Base-by-base conservation (phyloP, 2,113 vertebrate species). In the Sigmodon hispidus region DNA sequence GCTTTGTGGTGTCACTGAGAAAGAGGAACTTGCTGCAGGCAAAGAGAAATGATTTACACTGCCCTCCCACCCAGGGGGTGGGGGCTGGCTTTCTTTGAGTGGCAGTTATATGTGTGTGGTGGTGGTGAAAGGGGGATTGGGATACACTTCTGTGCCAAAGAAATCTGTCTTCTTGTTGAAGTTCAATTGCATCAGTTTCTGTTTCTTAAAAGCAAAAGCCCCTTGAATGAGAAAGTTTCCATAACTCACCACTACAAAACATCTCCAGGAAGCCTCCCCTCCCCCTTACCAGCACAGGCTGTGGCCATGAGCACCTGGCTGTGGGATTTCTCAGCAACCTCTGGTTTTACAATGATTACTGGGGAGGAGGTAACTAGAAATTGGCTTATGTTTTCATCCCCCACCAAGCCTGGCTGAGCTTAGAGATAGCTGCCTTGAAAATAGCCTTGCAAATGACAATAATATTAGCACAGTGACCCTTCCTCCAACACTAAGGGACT, bases 171-270 rank as follows among this genome's bases (percentile, higher is more conserved):
- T 40, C 24, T 65, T 73, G 77, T 83, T 85, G 55, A 84, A 69
- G 22, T 92, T 76, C 52, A 5, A 87, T 36, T 43, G 16, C 24
- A 11, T 77, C 15, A 4, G 59, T 93, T 95, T 89, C 79, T 90
- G 40, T 93, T 87, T 96, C 85, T 95, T 93, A n/a, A 93, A 96
- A 91, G 94, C 75, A 69, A 59, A 93, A 87, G 61, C 55, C 57
- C 7, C 43, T 87, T 59, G 45, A 84, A n/a, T 83, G 87, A 96
- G 85, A 70, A 96, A 94, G 90, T 94, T 84, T 45, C 83, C 52
- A 45, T 11, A 73, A 12, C n/a, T 89, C 63, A 93, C 95, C 90
- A 75, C 31, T 65, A 72, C 36, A 81, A 63, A 96, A 65, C 65
- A 80, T 91, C 90, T 93, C 79, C 96, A 87, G 80, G 69, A 95